Evolutionary conservation across 2,113 vertebrate genomes (phyloP), one percentile per base, ranked within the genome.

Genomic region (Sebastes schlegelii): DNA sequence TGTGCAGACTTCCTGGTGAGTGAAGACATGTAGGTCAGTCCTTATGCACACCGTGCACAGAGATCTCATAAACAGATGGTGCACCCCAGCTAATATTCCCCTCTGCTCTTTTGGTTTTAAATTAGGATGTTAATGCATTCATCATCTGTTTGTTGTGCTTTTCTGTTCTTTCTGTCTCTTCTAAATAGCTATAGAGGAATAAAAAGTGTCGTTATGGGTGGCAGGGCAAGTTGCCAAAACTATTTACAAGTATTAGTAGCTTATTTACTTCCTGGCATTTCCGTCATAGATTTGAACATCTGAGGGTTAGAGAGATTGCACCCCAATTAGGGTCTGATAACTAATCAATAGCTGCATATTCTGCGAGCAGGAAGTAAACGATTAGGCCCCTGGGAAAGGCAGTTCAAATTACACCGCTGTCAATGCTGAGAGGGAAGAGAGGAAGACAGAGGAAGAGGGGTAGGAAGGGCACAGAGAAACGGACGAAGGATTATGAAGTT

Each of bases 331-430:
- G 90, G 91, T 74, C 94, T 97, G 97, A 97, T 97, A 97, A 95
- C 95, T 98, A 99, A 98, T 99, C 97, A 96, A 98, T 98, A 97
- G 90, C 95, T 95, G 95, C 95, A 96, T 97, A 98, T 97, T 97
- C 96, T 95, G 96, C 91, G 92, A 98, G 96, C 96, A 98, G 97
- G 96, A 97, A 96, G 96, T 97, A 97, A 97, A 97, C 96, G 95
- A 98, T 96, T 95, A 96, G 96, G 95, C 97, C 95, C 96, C 80
- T 94, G 97, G 97, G 98, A 98, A 92, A 91, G 93, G 92, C 95
- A 95, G 96, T 96, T 98, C 96, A 98, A 97, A 98, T 98, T 97
- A 97, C 96, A 96, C 93, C 83, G 89, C 94, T 96, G 96, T 97
- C 96, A 95, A 96, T 96, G 95, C 95, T 85, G 49, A 80, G 69